phyloP scores from a whole-genome alignment of 2,888 invertebrate genomes.

The Epirrhoe tristata region DNA sequence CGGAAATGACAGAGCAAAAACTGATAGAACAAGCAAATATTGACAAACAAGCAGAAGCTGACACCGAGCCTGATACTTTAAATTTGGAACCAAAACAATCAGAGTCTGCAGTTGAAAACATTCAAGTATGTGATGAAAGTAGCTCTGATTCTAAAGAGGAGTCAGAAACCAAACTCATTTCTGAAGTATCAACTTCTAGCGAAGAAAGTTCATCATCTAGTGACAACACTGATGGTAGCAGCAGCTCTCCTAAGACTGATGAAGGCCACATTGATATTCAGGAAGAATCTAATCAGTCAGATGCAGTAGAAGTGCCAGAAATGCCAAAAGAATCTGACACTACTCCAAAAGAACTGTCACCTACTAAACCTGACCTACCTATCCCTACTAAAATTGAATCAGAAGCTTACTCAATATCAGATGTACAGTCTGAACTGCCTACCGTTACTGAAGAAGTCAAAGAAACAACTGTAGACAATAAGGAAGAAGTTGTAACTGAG shows the following conservation, averaged over 20 bases:
- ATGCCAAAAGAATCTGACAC: constrained; percentile 42
- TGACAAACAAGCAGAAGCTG: constrained; percentile 46
- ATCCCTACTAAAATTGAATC: constrained; percentile 56
- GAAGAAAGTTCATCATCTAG: constrained; percentile 80
- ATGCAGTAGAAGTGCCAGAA: constrained; percentile 49
- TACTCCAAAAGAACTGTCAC: constrained; percentile 41
- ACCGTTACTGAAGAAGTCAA: constrained; percentile 44
- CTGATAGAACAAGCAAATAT: constrained; percentile 60
- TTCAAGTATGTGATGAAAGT: constrained; percentile 65
- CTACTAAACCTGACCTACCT: constrained; percentile 44
- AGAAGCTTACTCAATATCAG: constrained; percentile 76
- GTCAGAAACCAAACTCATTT: constrained; percentile 64
- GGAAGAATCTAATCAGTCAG: constrained; percentile 62
- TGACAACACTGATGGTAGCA: constrained; percentile 78
- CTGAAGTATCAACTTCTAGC: constrained; percentile 74
- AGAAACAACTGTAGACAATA: constrained; percentile 26
- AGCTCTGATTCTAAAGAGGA: constrained; percentile 77
- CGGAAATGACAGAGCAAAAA: constrained; percentile 75
- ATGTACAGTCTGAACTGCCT: constrained; percentile 73
- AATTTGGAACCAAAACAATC: constrained; percentile 43
- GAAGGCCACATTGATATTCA: constrained; percentile 62
- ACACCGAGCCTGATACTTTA: constrained; percentile 40
- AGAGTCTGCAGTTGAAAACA: constrained; percentile 51
- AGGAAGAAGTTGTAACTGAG: constrained; percentile 21
- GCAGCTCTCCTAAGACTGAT: constrained; percentile 75